Base-by-base conservation (phyloP, 2,113 vertebrate genomes). In the Romanogobio albipinnatus region DNA sequence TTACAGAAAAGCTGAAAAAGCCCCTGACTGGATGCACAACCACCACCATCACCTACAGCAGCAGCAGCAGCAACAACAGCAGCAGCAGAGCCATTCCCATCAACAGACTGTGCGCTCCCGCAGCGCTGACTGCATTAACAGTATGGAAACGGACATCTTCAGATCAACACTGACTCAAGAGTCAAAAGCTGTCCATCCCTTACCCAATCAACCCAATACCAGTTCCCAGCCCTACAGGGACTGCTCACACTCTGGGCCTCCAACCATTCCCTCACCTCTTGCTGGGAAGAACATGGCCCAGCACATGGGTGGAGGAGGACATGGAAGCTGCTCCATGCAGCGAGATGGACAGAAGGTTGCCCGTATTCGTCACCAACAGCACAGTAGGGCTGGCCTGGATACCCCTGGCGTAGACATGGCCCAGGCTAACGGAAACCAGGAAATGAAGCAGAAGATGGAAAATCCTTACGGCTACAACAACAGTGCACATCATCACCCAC, bases 311-410 rank as follows among this genome's bases (percentile, higher is more conserved):
- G 79, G 78, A 59, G 88, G 86, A 24, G 83, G 86, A 17, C 91
- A 82, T 11, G 75, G 79, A 5, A 94, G 95, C 93, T 98, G 97
- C 94, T 97, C 96, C 88, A 94, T 98, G 91, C 97, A 98, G 89
- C 96, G 96, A 92, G 93, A 94, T 0, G 91, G 95, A 13, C 98
- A 99, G 91, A 99, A 98, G 86, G 97, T 99, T 90, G 97, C 98
- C 6, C 94, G 96, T 19, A 97, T 99, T 91, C 96, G 97, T 86
- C 97, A 99, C 90, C 97, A 99, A 94, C 98, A 98, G 93, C 97
- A 97, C 90, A 90, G 90, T 47, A 89, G 93, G 81, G 90, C 94
- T 53, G 91, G 90, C 43, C 90, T 95, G 0, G 97, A 97, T 76
- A 89, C 89, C n/a, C 58, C 93, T 53, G 83, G 91, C 7, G 85